Base-by-base conservation (phyloP, 2,113 vertebrate species). In the Laterallus jamaicensis region DNA sequence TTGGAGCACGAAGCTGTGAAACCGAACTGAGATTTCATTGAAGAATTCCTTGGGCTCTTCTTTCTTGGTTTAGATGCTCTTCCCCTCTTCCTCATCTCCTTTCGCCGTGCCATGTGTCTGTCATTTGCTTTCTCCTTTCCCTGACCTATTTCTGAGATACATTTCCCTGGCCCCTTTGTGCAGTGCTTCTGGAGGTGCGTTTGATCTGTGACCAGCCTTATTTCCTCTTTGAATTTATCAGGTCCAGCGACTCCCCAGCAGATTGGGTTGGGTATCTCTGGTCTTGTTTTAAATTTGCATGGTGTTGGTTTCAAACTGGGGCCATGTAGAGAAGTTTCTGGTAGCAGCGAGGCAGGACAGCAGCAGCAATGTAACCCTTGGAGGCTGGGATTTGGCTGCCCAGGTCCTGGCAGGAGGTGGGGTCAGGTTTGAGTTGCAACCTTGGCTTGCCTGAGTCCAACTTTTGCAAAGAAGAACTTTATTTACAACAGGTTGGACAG, bases 401-500 rank as follows among this genome's bases (percentile, higher is more conserved):
- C 1, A 10, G 13, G 62, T 24, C 47, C 55, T 80, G 82, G 81
- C 79, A 69, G 71, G 85, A 80, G 84, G 16, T 70, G 88, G 76
- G 42, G 54, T 37, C 0, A 22, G 91, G 42, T 77, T 90, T 86
- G 82, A 60, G 93, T 86, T 93, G 90, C 93, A 85, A 63, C 10
- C 14, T 47, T 68, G 4, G 63, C 78, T 92, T 24, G 76, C 85
- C 1, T 3, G 73, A 59, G 83, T 70, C 84, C 60, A 47, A 2
- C 54, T 90, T 85, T 79, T 49, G 93, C 92, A 90, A 86, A 67
- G 90, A 79, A 69, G 75, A 94, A 94, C 93, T 95, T 86, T 31
- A n/a, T 90, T 90, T 64, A 5, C 4, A 0, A 22, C 49, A 64
- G 60, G 25, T 71, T 25, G 82, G 86, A 82, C 90, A 93, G 87